These are phyloP conservation scores for Maccullochella peelii DNA, from an alignment of 2,113 vertebrate genomes.

Conservation along the genomic window DNA sequence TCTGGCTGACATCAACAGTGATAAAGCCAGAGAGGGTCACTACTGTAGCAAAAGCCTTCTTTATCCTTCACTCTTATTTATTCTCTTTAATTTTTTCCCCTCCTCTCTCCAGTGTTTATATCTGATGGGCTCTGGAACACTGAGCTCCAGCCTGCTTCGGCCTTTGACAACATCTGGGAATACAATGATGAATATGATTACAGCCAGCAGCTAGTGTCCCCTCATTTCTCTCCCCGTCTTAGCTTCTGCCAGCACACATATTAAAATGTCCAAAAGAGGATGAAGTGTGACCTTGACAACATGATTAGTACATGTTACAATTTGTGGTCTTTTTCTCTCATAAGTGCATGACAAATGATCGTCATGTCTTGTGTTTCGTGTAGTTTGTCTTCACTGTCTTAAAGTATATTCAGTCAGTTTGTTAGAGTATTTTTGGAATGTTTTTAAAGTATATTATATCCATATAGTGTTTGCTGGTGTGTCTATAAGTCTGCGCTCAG, in stretches of 20 bases:
- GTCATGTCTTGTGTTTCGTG: constrained; percentile 1
- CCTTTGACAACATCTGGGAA: constrained; percentile 61
- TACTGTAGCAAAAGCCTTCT: constrained; percentile 35
- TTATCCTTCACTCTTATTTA: constrained; percentile 23
- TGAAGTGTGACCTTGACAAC: constrained; percentile 50
- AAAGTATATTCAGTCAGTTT: neutral
- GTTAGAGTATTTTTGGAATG: neutral
- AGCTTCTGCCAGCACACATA: constrained; percentile 18
- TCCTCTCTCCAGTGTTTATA: constrained; percentile 21
- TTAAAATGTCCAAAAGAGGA: constrained; percentile 56
- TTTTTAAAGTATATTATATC: constrained; percentile 33
- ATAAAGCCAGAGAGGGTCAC: constrained; percentile 36
- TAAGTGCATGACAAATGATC: constrained; percentile 10
- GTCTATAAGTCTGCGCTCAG: constrained; percentile 48
- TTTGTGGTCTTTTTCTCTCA: neutral
- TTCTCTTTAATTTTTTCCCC: neutral
- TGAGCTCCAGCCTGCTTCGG: constrained; percentile 20
- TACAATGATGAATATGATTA: constrained; percentile 57
- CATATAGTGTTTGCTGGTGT: constrained; percentile 35
- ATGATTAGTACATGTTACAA: constrained; percentile 20
- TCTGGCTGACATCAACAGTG: constrained; percentile 52
- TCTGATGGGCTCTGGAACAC: constrained; percentile 65
- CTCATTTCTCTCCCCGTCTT: constrained; percentile 17
- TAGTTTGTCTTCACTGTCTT: constrained; percentile 1
- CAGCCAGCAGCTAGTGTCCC: constrained; percentile 32